Evolutionary conservation across 2,888 invertebrate species (phyloP).

Genomic region (Drosophila neoperkinsi): DNA sequence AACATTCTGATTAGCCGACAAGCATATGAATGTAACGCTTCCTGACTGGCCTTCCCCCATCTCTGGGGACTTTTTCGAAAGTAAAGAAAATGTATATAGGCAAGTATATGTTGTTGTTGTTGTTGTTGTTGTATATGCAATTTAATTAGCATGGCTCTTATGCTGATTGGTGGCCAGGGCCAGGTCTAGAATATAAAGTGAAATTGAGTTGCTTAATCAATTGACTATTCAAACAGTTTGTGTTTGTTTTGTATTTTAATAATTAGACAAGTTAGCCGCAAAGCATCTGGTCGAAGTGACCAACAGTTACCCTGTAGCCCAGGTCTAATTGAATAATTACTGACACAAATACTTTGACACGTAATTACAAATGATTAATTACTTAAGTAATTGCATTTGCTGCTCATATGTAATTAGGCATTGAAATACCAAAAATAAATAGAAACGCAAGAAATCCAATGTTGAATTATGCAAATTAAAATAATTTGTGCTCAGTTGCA

Average conservation of each 20-base stretch:
- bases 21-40: conserved; percentile 11
- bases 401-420: neutral
- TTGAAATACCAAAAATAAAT: neutral
- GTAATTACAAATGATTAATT: neutral
- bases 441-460: neutral
- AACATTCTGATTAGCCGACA: conserved; percentile 58
- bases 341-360: neutral
- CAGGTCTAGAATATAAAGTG: neutral
- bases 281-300: neutral
- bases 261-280: neutral
- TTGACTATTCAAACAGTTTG: conserved; percentile 8
- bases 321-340: neutral
- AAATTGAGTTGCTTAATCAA: conserved; percentile 27
- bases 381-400: neutral
- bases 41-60: neutral
- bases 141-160: conserved; percentile 41
- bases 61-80: conserved; percentile 35
- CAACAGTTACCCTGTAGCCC: neutral
- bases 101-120: neutral
- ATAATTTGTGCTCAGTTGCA: neutral
- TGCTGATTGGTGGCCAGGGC: conserved; percentile 39
- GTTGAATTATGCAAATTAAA: neutral
- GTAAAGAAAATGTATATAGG: neutral
- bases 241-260: conserved; percentile 14
- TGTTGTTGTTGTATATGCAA: conserved; percentile 12